These are phyloP conservation scores for Paracyclopina nana DNA, from an alignment of 1,140 invertebrate genomes.

Conservation along the genomic window DNA sequence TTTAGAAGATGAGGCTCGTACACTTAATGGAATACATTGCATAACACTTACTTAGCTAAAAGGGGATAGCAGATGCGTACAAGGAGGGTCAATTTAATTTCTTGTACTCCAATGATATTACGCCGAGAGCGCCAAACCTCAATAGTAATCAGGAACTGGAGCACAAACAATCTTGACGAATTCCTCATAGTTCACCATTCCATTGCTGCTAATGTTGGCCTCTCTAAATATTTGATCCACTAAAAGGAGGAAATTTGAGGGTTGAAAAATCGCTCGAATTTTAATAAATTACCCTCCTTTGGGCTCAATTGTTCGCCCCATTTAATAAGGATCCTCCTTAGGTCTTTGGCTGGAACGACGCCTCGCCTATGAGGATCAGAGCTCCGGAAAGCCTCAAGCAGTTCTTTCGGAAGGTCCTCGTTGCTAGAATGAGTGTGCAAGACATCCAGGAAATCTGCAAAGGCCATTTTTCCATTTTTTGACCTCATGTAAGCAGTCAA, in stretches of 20 bases:
- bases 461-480: conserved; percentile 75
- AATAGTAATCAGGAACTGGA: conserved; percentile 85
- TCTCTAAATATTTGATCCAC: conserved; percentile 83
- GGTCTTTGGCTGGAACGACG: conserved; percentile 52
- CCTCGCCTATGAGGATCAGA: conserved; percentile 51
- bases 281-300: conserved; percentile 48
- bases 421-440: conserved; percentile 71
- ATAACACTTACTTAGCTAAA: too few relatives aligned
- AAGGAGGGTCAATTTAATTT: too few relatives aligned
- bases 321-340: conserved; percentile 63
- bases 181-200: conserved; percentile 66
- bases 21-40: too few relatives aligned
- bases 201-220: conserved; percentile 61
- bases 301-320: conserved; percentile 76
- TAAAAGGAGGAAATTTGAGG: conserved; percentile 27
- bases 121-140: too few relatives aligned
- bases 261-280: conserved; percentile 9
- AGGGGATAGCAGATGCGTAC: too few relatives aligned
- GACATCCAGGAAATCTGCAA: conserved; percentile 83
- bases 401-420: conserved; percentile 72
- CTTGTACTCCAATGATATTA: too few relatives aligned
- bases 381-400: conserved; percentile 67
- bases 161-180: conserved; percentile 84
- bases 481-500: conserved; percentile 61
- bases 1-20: not conserved